Conservation (phyloP, 2,888 invertebrate species). For the Nemotelus nigrinus region DNA sequence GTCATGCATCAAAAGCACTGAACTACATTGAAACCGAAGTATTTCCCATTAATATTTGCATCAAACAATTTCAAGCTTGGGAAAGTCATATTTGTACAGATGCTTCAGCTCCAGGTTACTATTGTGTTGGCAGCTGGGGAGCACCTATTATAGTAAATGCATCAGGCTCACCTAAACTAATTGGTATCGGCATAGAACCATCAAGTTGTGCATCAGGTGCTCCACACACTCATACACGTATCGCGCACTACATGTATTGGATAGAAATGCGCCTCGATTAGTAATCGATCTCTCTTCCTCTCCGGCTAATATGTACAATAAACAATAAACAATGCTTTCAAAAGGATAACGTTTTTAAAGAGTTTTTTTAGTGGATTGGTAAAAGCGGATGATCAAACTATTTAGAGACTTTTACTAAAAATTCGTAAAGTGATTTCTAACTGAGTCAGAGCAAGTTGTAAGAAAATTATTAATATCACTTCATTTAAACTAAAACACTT, state of each 20-base stretch:
- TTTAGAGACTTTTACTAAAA: too few species aligned
- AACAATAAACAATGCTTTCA: too few species aligned
- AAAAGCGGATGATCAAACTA: too few species aligned
- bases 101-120: not conserved
- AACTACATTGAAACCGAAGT: conserved; percentile 5
- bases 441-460: too few species aligned
- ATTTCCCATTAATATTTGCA: not conserved
- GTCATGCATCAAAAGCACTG: conserved; percentile 1
- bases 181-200: not conserved
- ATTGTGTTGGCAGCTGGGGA: conserved; percentile 3
- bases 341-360: too few species aligned
- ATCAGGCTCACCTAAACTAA: not conserved
- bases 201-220: not conserved
- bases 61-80: not conserved
- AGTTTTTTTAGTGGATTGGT: too few species aligned
- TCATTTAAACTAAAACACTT: too few species aligned
- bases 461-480: too few species aligned
- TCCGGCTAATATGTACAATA: too few species aligned
- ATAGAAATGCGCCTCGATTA: not conserved
- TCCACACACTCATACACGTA: not conserved
- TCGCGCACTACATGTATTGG: conserved; percentile 7
- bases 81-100: conserved; percentile 2
- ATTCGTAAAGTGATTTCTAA: too few species aligned
- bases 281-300: too few species aligned
- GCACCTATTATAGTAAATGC: not conserved